phyloP scores from a whole-genome alignment of 2,888 invertebrate species.

The Ferdinandea cuprea region DNA sequence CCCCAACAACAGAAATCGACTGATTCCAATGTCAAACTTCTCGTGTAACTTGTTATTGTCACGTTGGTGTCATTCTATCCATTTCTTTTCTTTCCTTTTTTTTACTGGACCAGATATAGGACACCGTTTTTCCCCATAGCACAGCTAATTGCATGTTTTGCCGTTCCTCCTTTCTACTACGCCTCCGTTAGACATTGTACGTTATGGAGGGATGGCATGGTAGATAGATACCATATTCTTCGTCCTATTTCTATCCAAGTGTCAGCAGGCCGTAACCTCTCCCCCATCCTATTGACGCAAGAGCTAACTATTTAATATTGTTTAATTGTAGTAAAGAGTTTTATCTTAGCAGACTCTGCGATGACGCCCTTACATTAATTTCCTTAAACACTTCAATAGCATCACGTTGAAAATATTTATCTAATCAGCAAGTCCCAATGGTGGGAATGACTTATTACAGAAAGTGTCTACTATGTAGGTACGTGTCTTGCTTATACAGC shows the following conservation, averaged over 20 bases:
- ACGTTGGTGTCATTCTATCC: no score
- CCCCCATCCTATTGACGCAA: neutral
- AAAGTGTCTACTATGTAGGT: slow-evolving; percentile 17
- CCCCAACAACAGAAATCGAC: neutral
- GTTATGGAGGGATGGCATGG: no score
- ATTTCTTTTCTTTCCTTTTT: neutral
- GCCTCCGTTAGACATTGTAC: no score
- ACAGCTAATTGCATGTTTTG: slow-evolving; percentile 3
- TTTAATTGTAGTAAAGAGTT: neutral
- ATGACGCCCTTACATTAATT: neutral
- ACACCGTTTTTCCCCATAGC: neutral
- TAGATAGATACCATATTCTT: no score
- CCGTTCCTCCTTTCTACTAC: neutral
- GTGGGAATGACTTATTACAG: slow-evolving; percentile 38
- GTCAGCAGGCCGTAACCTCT: neutral
- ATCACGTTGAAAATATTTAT: neutral
- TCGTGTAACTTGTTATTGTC: slow-evolving; percentile 7
- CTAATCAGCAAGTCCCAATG: slow-evolving; percentile 46
- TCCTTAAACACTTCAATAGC: neutral
- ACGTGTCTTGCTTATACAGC: slow-evolving; percentile 28
- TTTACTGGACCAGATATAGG: neutral
- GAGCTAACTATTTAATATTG: neutral
- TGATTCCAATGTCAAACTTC: neutral
- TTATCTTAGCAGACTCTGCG: neutral
- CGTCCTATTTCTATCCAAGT: neutral